Conservation (phyloP, 2,888 invertebrate species). For the Dorcus parallelipipedus region DNA sequence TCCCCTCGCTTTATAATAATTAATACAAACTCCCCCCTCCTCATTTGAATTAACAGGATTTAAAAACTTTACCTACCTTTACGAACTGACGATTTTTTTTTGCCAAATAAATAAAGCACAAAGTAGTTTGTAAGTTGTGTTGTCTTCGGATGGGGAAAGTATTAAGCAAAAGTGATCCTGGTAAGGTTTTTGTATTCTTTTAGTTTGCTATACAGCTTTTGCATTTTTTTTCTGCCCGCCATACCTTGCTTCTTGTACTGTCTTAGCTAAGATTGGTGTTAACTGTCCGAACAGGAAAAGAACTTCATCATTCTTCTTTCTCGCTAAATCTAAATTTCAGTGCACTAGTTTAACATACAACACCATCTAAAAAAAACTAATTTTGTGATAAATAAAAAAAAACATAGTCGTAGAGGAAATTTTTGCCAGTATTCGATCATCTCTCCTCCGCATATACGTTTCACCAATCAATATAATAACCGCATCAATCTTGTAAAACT, state of each 20-base stretch:
- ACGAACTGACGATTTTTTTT: constrained; percentile 17
- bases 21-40: constrained; percentile 7
- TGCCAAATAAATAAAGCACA: constrained; percentile 32
- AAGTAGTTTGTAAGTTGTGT: constrained; percentile 33
- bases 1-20: constrained; percentile 3
- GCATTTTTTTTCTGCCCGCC: background rate
- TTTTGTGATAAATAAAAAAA: constrained; percentile 36
- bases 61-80: constrained; percentile 26
- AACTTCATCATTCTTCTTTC: constrained; percentile 16
- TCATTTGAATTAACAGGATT: constrained; percentile 23
- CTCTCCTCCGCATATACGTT: constrained; percentile 29
- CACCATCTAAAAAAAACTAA: constrained; percentile 12
- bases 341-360: constrained; percentile 36
- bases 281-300: constrained; percentile 28
- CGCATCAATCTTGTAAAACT: constrained; percentile 17
- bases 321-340: constrained; percentile 26
- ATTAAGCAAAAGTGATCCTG: constrained; percentile 22
- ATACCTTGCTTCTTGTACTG: constrained; percentile 13
- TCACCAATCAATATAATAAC: constrained; percentile 37
- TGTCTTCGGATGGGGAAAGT: constrained; percentile 19
- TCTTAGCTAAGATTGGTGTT: constrained; percentile 35
- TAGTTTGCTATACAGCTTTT: constrained; percentile 17
- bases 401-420: constrained; percentile 29
- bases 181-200: constrained; percentile 33
- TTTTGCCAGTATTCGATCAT: constrained; percentile 32